Conservation (phyloP, 2,888 invertebrate genomes). For the Aradus depressus region DNA sequence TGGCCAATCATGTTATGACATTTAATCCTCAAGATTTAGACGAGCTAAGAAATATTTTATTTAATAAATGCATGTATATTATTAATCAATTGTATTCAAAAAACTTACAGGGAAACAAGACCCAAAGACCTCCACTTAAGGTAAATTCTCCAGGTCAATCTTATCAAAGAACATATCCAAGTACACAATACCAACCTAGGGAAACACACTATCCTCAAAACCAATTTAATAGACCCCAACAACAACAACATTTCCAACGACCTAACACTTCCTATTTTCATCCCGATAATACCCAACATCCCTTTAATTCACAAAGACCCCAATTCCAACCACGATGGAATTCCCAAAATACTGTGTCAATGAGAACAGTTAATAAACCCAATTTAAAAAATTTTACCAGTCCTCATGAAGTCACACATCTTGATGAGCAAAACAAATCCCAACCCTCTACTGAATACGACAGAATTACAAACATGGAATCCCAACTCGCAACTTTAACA, state of each 20-base stretch:
- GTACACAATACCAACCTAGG: no score
- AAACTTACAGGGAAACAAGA: not conserved
- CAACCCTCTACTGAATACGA: not conserved
- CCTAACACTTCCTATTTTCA: not conserved
- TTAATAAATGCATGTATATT: conserved; percentile 1
- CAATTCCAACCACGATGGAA: not conserved
- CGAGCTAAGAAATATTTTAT: not conserved
- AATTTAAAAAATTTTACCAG: not conserved
- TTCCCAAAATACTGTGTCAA: conserved; percentile 3
- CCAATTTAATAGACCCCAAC: not conserved
- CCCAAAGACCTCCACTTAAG: no score
- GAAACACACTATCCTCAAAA: no score
- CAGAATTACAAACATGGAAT: not conserved
- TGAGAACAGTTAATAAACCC: not conserved
- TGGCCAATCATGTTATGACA: conserved; percentile 2
- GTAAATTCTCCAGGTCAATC: no score
- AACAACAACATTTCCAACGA: not conserved
- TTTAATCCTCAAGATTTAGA: not conserved
- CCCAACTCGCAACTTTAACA: not conserved
- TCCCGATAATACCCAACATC: not conserved
- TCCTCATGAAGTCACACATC: not conserved
- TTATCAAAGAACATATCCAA: no score
- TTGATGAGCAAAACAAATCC: not conserved
- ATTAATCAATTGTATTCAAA: not conserved
- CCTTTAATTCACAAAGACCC: no score